These are phyloP conservation scores for Choloepus didactylus DNA, from an alignment of 2,797 vertebrate species.

Conservation along the genomic window DNA sequence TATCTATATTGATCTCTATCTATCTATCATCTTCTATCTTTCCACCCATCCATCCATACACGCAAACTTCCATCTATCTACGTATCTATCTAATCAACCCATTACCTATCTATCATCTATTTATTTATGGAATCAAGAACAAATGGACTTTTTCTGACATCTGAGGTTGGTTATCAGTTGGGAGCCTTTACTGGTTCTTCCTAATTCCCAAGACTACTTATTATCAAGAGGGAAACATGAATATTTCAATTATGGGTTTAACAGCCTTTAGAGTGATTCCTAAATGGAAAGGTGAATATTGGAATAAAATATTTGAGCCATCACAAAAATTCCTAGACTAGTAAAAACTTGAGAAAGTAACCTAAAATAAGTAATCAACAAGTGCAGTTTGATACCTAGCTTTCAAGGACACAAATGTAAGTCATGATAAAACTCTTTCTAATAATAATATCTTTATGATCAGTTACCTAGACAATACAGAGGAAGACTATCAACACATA, in stretches of 20 bases:
- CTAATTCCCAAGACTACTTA: neutral
- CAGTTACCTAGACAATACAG: neutral
- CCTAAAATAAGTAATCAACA: neutral
- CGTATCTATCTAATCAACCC: no score
- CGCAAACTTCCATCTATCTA: neutral
- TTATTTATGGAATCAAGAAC: neutral
- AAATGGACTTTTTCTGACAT: neutral
- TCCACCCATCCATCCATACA: neutral
- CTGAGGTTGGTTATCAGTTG: neutral
- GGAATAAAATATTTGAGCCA: neutral
- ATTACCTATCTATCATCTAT: neutral
- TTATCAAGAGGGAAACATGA: neutral
- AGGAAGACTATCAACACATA: neutral
- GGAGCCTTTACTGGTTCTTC: neutral
- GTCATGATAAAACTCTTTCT: neutral
- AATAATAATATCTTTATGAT: neutral
- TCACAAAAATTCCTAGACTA: neutral
- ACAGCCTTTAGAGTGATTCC: neutral
- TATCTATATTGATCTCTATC: neutral
- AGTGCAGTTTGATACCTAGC: neutral
- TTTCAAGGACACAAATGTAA: neutral
- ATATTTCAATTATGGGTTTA: conserved; percentile 8
- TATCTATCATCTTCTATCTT: neutral
- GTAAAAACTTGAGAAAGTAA: neutral
- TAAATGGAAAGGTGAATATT: neutral